Base-by-base conservation (phyloP, 2,888 invertebrate genomes). In the Sarcophaga rosellei region DNA sequence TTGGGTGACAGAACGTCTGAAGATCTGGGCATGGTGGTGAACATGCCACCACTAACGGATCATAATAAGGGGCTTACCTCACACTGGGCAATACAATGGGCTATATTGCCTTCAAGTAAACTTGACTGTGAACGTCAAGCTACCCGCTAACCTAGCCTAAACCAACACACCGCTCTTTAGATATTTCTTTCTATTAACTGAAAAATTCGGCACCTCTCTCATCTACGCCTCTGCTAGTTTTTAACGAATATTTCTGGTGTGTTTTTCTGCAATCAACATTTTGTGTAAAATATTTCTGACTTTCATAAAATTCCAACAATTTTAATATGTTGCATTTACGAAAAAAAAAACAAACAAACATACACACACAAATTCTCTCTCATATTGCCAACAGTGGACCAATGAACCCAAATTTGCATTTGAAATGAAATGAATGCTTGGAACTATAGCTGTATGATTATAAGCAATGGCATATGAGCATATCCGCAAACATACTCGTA, bases 281-380 rank as follows among this genome's bases (percentile, higher is more conserved):
- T 73, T 73, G 57, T 70, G n/a, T 11, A 73, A 73, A 57, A 35
- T 44, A 59, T 72, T 44, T 61, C n/a, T 53, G 20, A 73, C 20
- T 61, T 73, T 73, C 61, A 59, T 61, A 73, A 61, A 35, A 61
- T 73, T 44, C 3, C 17, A 45, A 44, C 35, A 73, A 61, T 73
- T 73, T 61, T 35, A 61, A 61, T 61, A 73, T 61, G 73, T 61
- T 61, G 59, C n/a, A 35, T 20, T 57, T 72, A 35, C 57, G 35
- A 72, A 72, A n/a, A 72, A 57, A 15, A 3, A n/a, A 3, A 47
- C 12, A n/a, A 3, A 47, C 4, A 45, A 17, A n/a, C n/a, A 21
- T 5, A 15, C 35, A 61, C 59, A 72, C 57, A 20, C 21, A 73
- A 44, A 15, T 12, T 59, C 59, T n/a, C 23, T 69, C 2, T 12